Percentiles rank a stretch among this genome's conserved stretches.
Evolutionary conservation across 2,113 vertebrate genomes (phyloP).

Genomic region (Felis catus): DNA sequence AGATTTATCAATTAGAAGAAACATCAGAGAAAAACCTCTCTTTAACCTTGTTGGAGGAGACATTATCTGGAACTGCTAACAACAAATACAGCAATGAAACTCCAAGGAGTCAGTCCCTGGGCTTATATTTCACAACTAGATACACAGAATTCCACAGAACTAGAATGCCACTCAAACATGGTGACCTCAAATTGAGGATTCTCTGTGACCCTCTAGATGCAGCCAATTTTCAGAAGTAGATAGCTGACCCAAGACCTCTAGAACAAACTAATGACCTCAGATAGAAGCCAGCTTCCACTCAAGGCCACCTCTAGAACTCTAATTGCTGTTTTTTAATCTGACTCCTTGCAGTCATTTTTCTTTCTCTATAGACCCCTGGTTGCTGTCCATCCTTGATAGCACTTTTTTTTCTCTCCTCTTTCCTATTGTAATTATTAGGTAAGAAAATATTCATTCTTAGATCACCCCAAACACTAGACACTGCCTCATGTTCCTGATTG

Average conservation of each 20-base stretch:
- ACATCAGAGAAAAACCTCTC: neutral
- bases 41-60: neutral
- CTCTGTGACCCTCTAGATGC: neutral
- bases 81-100: neutral
- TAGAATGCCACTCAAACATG: neutral
- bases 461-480: slow-evolving; percentile 29
- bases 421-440: neutral
- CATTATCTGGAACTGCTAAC: neutral
- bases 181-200: neutral
- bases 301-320: neutral
- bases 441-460: slow-evolving; percentile 42
- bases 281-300: neutral
- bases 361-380: neutral
- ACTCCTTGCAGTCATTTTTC: neutral
- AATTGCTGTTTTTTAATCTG: slow-evolving; percentile 42
- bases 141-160: slow-evolving; percentile 14
- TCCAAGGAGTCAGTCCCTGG: neutral
- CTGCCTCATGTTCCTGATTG: neutral
- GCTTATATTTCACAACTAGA: neutral
- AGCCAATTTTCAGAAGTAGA: neutral
- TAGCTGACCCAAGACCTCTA: neutral
- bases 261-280: neutral
- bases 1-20: neutral
- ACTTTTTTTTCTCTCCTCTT: slow-evolving; percentile 16
- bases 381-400: neutral